These are phyloP conservation scores for Pristionchus japonicus DNA, from an alignment of 2,888 invertebrate species.

Conservation along the genomic window DNA sequence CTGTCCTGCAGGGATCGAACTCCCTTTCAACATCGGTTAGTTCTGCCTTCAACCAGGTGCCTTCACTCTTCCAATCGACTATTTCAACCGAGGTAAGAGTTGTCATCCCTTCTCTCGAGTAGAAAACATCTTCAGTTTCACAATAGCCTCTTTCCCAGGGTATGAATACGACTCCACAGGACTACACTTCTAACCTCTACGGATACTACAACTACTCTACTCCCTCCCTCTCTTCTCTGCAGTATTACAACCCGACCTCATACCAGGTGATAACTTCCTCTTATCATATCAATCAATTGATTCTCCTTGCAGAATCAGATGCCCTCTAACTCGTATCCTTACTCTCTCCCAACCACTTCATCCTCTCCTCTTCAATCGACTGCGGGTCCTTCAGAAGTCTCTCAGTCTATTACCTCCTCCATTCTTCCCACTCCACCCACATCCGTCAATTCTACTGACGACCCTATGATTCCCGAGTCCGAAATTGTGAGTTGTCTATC, in stretches of 20 bases:
- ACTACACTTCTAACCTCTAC: neutral
- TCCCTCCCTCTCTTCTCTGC: neutral
- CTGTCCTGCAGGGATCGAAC: neutral
- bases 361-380: neutral
- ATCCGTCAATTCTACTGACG: neutral
- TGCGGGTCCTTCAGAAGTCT: neutral
- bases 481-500: slow-evolving; percentile 6
- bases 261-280: slow-evolving; percentile 15
- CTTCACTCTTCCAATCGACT: neutral
- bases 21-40: neutral
- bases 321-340: slow-evolving; percentile 20
- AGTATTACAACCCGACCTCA: neutral
- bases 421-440: neutral
- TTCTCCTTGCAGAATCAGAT: slow-evolving; percentile 26
- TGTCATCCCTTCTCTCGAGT: neutral
- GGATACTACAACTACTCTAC: slow-evolving; percentile 3
- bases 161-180: neutral
- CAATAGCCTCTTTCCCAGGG: neutral
- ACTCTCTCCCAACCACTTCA: neutral
- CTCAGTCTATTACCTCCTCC: neutral
- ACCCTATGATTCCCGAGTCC: neutral
- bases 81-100: neutral
- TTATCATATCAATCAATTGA: neutral
- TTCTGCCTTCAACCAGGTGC: neutral
- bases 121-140: neutral